Evolutionary conservation across 2,797 vertebrate genomes (phyloP), one percentile per base, ranked within the genome.

Genomic region (Ctenopoma kingsleyae): DNA sequence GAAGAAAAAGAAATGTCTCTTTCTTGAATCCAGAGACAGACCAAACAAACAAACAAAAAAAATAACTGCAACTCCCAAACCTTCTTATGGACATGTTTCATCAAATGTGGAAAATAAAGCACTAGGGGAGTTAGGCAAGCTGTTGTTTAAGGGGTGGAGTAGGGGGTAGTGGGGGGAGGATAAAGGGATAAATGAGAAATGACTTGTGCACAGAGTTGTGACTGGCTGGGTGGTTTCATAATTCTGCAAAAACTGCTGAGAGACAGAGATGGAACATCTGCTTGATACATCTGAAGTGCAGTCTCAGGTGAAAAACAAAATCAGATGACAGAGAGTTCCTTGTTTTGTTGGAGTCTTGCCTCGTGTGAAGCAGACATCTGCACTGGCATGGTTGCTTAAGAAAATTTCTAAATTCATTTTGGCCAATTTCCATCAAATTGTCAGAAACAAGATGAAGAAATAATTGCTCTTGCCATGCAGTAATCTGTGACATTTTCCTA

Each of bases 191-290:
- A 66, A 87, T 86, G 85, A 88, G 76, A 71, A 83, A 90, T 80
- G 67, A 81, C 76, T 88, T 43, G 69, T 76, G 77, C 41, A 15
- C 54, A 44, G 68, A 76, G 76, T 65, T 78, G 63, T 85, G 83
- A 90, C 66, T 84, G 80, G 68, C 71, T 83, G 84, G 64, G 76
- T 85, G 80, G 78, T 79, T 89, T 87, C 72, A 84, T 78, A 85
- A 88, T 86, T 85, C 77, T 71, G 76, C 77, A 76, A 70, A 89
- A 89, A 84, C 60, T 68, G 83, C 83, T 67, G 85, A 86, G 73
- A 86, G 82, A 89, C 41, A 7, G 70, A 76, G 76, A 83, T 80
- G 2, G 69, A 92, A 87, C 92, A 92, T 93, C 89, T 91, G 91
- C 80, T 89, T 73, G 17, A 80, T 83, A 81, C 85, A 85, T 88